phyloP scores from a whole-genome alignment of 2,797 vertebrate genomes.

The Erpetoichthys calabaricus region DNA sequence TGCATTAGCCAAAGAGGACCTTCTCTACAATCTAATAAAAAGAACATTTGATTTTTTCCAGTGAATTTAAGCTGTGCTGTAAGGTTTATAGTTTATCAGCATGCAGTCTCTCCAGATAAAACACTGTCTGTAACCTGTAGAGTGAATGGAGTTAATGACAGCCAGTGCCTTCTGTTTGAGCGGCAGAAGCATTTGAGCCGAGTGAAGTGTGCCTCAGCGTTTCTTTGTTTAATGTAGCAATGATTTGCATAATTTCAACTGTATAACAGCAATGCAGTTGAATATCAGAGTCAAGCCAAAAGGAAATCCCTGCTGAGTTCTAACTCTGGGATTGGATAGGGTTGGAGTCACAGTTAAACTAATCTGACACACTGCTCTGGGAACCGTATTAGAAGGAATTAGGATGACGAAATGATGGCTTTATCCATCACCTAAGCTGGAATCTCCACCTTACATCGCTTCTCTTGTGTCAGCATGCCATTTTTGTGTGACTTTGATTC shows the following conservation, averaged over 20 bases:
- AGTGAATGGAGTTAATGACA: not conserved
- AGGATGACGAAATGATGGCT: too few species aligned
- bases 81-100: not conserved
- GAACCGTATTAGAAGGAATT: too few species aligned
- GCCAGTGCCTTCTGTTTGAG: not conserved
- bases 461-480: too few species aligned
- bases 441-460: too few species aligned
- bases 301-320: not conserved
- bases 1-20: too few species aligned
- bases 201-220: not conserved
- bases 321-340: not conserved
- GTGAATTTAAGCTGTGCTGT: too few species aligned
- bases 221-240: conserved; percentile 4
- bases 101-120: not conserved
- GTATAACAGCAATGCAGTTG: not conserved
- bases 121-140: not conserved
- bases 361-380: not conserved
- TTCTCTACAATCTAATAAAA: too few species aligned
- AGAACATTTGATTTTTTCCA: too few species aligned
- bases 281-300: too few species aligned
- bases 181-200: not conserved
- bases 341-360: not conserved
- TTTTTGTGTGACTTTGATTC: too few species aligned
- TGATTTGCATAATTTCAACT: not conserved
- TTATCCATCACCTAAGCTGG: too few species aligned